Evolutionary conservation across 2,113 vertebrate species (phyloP).

Genomic region (Bos indicus): DNA sequence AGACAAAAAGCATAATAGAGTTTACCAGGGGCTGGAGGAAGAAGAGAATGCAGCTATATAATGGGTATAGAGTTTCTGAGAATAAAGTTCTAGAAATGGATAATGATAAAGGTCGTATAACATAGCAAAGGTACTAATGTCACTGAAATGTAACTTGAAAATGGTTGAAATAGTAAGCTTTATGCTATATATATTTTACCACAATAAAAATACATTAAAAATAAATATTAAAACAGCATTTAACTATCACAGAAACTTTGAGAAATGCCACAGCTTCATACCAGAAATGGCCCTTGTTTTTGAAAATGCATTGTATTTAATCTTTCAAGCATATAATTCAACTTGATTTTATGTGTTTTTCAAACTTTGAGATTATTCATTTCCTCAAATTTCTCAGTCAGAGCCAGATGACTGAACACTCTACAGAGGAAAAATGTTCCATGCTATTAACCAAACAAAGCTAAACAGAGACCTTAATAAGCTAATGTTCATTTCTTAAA

Average conservation of each 20-base stretch:
- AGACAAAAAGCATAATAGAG: background rate
- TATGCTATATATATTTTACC: background rate
- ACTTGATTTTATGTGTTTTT: background rate
- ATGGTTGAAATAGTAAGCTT: background rate
- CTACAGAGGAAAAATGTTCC: background rate
- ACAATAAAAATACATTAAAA: background rate
- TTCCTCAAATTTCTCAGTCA: background rate
- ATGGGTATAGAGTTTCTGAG: background rate
- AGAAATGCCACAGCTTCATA: background rate
- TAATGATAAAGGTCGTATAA: background rate
- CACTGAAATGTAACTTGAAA: background rate
- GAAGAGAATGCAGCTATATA: background rate
- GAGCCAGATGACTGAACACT: background rate
- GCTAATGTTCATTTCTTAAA: background rate
- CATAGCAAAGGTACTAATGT: background rate
- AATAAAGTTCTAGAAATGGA: background rate
- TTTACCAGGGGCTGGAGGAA: background rate
- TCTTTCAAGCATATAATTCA: background rate
- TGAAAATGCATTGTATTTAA: background rate
- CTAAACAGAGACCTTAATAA: background rate
- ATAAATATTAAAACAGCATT: background rate
- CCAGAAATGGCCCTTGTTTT: background rate
- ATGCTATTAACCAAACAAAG: background rate
- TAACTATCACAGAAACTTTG: background rate
- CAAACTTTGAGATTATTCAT: background rate